Evolutionary conservation across 1,140 invertebrate species (phyloP), one percentile per base, ranked within the genome.

Genomic region (Belonocnema kinseyi): DNA sequence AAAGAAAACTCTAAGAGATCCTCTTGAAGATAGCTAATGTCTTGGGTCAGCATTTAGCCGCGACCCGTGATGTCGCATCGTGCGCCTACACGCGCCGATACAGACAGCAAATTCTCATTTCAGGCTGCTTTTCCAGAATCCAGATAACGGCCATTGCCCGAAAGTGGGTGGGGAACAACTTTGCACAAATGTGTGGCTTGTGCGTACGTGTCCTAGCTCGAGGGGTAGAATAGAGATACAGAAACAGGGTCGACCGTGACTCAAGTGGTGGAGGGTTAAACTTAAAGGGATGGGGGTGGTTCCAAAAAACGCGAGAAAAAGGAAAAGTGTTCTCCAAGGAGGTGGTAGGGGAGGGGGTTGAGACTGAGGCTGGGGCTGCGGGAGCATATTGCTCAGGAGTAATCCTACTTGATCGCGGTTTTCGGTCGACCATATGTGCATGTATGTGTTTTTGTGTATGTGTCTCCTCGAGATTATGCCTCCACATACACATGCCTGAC

Each of bases 371-470:
- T 33, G 26, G 5, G 26, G 26, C 26, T 33, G 26, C 2, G 82
- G 81, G 82, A 89, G 85, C 88, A 89, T 89, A 89, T 89, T 90
- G 89, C 88, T 88, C 81, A 83, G 78, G 79, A 86, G 89, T 90
- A 90, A 90, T 90, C 89, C 88, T 88, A 88, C 88, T 90, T 90
- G 88, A 91, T 91, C 89, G 89, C 86, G 90, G 88, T 89, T 90
- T 89, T 90, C 85, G 87, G 88, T 84, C 78, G 81, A 77, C 73
- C 78, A 53, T 77, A 76, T 82, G 79, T 73, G 46, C 12, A 46
- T 71, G 73, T 46, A 46, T 21, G 72, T 74, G 46, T 72, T 74
- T 52, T 74, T 75, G 78, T 76, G 77, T 77, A 78, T 74, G 75
- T 77, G 71, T 46, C 40, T 11, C 7, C 40, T 46, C 12, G 56